Base-by-base conservation (phyloP, 1,140 invertebrate species). In the Adoxophyes honmai region DNA sequence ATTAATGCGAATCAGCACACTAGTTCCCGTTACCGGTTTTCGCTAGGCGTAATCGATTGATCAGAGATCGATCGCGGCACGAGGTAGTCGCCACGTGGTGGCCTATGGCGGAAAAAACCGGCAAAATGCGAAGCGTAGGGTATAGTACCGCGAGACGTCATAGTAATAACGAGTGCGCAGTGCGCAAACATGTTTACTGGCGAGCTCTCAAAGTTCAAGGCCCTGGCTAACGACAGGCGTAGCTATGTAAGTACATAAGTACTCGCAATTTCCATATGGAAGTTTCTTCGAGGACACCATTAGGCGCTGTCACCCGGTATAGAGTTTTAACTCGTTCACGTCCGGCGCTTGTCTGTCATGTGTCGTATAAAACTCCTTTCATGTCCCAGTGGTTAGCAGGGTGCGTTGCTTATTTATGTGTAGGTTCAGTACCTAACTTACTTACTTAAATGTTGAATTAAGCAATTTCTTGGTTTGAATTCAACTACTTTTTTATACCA, bases 131-230 rank as follows among this genome's bases (percentile, higher is more conserved):
- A 61, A 55, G 63, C 60, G 54, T 13, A 35, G 56, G 55, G 57
- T 63, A 54, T 51, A 62, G 64, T 57, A 60, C 21, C 60, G 64
- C 51, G 59, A 69, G 66, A 83, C 82, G 80, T 86, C 77, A 86
- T 58, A 75, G 57, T 57, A 70, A 68, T 75, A 74, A 73, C 60
- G 76, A 84, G 70, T 87, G 84, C 81, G 81, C 79, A 86, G 73
- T 76, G 74, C 80, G 76, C 75, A 88, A 88, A 88, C 82, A 88
- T 86, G 85, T 88, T 88, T 88, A 82, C 82, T 64, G 69, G 59
- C 73, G 68, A 62, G 69, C 68, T 73, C 78, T 65, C 75, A 87
- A 87, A 84, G 84, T 87, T 87, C 82, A 87, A 87, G 84, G 84
- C 72, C 70, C 75, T 55, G 66, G 59, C 68, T 69, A 73, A 70